Evolutionary conservation across 2,113 vertebrate species (phyloP).

Genomic region (Echinops telfairi): DNA sequence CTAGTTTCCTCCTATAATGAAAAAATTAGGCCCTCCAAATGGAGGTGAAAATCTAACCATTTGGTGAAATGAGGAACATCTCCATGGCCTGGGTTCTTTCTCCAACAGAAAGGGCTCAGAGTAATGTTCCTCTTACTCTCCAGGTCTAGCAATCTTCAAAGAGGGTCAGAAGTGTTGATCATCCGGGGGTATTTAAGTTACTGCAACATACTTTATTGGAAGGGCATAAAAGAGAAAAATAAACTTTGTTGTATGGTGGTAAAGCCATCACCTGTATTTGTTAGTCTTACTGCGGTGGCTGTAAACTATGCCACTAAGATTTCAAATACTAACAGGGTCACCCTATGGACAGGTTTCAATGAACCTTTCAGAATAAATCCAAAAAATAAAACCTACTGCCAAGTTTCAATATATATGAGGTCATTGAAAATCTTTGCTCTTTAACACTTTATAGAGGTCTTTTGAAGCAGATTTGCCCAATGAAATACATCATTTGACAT

Average conservation of each 20-base stretch:
- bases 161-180: not conserved
- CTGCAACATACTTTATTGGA: not conserved
- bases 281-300: not conserved
- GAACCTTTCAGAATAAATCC: not conserved
- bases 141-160: not conserved
- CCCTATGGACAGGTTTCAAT: not conserved
- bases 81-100: not conserved
- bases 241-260: not conserved
- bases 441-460: too few species aligned
- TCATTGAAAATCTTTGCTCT: too few species aligned
- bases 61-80: not conserved
- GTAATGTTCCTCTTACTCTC: not conserved
- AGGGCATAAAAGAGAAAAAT: not conserved
- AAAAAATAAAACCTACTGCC: too few species aligned
- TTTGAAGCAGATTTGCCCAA: too few species aligned
- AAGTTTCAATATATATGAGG: too few species aligned
- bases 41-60: not conserved
- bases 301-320: not conserved
- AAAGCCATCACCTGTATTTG: not conserved
- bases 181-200: not conserved
- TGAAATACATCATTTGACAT: too few species aligned
- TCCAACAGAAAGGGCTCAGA: not conserved
- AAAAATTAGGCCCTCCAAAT: not conserved
- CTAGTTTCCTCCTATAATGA: conserved; percentile 19
- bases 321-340: not conserved